A percentile compares a stretch with the other conserved stretches of the same genome.
These are phyloP conservation scores for Rhopilema esculentum DNA, from an alignment of 30 jellyfish, hydroid and myxozoan species.

Conservation along the genomic window DNA sequence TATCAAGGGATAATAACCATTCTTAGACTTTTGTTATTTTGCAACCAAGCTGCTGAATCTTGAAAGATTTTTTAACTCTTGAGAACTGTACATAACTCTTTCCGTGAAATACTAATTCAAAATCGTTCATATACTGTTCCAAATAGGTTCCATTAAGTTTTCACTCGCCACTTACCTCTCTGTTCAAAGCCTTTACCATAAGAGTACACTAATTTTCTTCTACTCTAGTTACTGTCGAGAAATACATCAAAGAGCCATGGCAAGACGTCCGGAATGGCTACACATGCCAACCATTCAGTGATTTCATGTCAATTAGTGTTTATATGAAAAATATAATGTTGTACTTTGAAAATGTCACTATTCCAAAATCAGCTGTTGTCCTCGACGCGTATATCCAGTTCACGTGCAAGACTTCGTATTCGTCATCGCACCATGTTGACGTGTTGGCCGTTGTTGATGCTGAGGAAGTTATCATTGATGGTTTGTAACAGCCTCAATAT, in stretches of 20 bases:
- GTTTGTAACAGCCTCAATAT: neutral
- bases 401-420: neutral
- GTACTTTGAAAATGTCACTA: neutral
- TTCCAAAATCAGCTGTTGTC: conserved; percentile 6
- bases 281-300: neutral
- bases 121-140: no score
- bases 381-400: conserved; percentile 16
- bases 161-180: no score
- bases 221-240: neutral
- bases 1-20: no score
- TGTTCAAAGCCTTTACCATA: no score
- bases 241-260: neutral
- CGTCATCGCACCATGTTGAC: neutral
- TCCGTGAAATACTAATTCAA: no score
- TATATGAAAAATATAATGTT: neutral
- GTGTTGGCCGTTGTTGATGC: neutral
- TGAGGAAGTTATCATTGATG: neutral
- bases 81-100: no score
- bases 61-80: no score
- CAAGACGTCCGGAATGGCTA: neutral
- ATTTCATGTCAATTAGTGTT: neutral
- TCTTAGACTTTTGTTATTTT: no score
- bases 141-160: no score
- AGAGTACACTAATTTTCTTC: neutral
- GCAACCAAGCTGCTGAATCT: no score